Evolutionary conservation across 2,113 vertebrate species (phyloP).

Genomic region (Lipophrys pholis): DNA sequence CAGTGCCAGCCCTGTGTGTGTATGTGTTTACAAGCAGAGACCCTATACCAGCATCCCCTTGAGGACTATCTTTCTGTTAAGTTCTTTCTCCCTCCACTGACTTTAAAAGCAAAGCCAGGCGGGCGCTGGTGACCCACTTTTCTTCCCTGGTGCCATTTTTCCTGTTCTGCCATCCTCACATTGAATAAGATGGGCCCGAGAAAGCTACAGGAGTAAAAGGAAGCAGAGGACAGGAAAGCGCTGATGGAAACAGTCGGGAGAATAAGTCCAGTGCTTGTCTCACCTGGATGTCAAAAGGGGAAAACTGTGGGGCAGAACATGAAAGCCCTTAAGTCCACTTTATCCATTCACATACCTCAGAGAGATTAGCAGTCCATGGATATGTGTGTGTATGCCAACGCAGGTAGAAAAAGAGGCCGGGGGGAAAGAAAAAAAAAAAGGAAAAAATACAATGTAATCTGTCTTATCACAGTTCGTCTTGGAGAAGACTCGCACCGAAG

Average conservation of each 20-base stretch:
- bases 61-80: slow-evolving; percentile 49
- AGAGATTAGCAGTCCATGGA: slow-evolving; percentile 61
- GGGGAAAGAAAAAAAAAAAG: no score
- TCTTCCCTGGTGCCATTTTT: slow-evolving; percentile 66
- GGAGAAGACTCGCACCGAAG: slow-evolving; percentile 15
- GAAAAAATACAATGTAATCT: slow-evolving; percentile 15
- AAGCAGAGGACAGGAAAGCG: not conserved
- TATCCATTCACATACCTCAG: slow-evolving; percentile 69
- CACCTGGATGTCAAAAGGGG: slow-evolving; percentile 61
- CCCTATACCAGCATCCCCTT: slow-evolving; percentile 55
- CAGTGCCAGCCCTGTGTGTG: slow-evolving; percentile 7
- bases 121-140: slow-evolving; percentile 72
- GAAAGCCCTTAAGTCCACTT: slow-evolving; percentile 71
- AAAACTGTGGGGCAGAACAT: slow-evolving; percentile 60
- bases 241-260: slow-evolving; percentile 22
- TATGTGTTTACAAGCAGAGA: slow-evolving; percentile 31
- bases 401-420: slow-evolving; percentile 38
- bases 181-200: slow-evolving; percentile 58
- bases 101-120: slow-evolving; percentile 65
- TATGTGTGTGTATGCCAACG: slow-evolving; percentile 34
- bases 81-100: slow-evolving; percentile 44
- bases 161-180: slow-evolving; percentile 45
- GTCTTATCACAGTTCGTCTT: slow-evolving; percentile 11
- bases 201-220: slow-evolving; percentile 18
- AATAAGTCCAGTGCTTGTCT: slow-evolving; percentile 43